Conservation (phyloP, 2,888 invertebrate genomes). For the Cryptocephalus moraei region DNA sequence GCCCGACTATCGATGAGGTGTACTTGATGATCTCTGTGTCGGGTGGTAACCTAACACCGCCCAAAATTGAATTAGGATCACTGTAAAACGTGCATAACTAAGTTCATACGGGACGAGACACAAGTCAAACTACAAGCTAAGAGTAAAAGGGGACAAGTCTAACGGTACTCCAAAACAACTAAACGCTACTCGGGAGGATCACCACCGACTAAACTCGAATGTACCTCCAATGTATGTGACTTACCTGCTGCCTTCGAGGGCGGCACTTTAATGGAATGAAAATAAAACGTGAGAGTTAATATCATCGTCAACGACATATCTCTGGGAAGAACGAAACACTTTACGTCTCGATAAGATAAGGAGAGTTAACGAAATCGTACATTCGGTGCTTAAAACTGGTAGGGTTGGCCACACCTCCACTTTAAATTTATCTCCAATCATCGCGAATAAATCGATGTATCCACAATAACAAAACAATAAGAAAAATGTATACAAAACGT, state of each 20-base stretch:
- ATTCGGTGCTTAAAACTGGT: no score
- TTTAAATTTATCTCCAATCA: no score
- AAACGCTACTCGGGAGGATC: not conserved
- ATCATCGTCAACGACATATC: no score
- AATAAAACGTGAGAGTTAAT: not conserved
- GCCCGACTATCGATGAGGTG: constrained; percentile 77
- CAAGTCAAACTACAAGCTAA: not conserved
- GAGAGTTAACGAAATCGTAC: no score
- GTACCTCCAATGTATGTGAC: constrained; percentile 6
- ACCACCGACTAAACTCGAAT: not conserved
- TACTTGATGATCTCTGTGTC: constrained; percentile 87
- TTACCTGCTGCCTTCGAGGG: constrained; percentile 61
- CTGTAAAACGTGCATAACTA: constrained; percentile 39
- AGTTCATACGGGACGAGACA: constrained; percentile 14
- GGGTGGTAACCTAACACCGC: constrained; percentile 74
- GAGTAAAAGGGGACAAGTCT: not conserved
- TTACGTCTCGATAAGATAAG: no score
- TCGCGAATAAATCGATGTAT: no score
- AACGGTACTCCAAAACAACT: not conserved
- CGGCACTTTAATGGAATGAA: constrained; percentile 46
- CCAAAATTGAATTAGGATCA: constrained; percentile 73
- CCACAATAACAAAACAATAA: no score
- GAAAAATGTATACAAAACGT: no score
- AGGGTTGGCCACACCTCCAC: no score
- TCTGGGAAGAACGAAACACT: no score